Conservation (phyloP, 2,888 invertebrate genomes). For the Deilephila porcellus region DNA sequence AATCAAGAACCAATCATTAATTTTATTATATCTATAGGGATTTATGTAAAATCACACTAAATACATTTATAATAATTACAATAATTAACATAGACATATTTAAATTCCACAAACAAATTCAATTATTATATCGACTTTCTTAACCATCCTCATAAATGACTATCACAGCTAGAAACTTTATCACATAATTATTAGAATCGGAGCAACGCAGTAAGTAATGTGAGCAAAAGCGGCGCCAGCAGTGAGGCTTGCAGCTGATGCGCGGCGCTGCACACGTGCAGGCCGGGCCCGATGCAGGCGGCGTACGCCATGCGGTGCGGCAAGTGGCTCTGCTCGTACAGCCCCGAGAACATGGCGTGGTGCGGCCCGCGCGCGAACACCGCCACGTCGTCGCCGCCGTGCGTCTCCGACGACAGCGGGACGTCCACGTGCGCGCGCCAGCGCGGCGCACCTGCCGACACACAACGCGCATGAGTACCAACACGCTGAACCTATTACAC, state of each 20-base stretch:
- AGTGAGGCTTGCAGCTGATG: constrained; percentile 17
- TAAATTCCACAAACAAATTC: too few relatives aligned
- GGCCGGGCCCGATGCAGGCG: constrained; percentile 87
- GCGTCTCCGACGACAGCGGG: constrained; percentile 86
- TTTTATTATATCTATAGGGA: too few relatives aligned
- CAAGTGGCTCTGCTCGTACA: constrained; percentile 91
- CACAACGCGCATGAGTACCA: background rate
- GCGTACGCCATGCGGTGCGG: constrained; percentile 91
- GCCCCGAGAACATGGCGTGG: constrained; percentile 90
- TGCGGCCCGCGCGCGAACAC: constrained; percentile 89
- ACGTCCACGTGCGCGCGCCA: constrained; percentile 76
- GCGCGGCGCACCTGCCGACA: constrained; percentile 40
- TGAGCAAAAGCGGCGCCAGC: constrained; percentile 11
- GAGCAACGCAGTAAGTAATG: background rate
- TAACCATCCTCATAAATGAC: too few relatives aligned
- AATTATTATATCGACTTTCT: too few relatives aligned
- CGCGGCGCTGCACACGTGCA: constrained; percentile 58
- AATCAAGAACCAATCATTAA: too few relatives aligned
- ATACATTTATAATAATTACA: too few relatives aligned
- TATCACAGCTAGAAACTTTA: constrained; percentile 26
- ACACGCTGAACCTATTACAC: background rate
- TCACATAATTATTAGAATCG: background rate
- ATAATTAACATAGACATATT: too few relatives aligned
- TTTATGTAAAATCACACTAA: too few relatives aligned
- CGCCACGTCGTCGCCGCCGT: constrained; percentile 92